Percentiles rank a stretch among this genome's conserved stretches.
Evolutionary conservation across 1,140 invertebrate genomes (phyloP).

Genomic region (Limonius californicus): DNA sequence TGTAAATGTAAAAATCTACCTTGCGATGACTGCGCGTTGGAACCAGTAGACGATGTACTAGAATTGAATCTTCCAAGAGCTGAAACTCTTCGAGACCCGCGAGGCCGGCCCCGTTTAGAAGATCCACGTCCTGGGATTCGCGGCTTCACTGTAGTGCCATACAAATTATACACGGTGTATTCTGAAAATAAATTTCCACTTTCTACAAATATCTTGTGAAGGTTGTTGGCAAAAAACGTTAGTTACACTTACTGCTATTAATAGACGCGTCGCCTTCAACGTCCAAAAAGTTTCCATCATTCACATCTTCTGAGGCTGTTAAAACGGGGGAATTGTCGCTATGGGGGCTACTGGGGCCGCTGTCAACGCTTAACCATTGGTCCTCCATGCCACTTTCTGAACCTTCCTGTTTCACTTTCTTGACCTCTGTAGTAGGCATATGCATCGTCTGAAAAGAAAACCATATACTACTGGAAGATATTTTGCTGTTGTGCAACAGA

Average conservation of each 20-base stretch:
- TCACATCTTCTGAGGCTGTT: slow-evolving; percentile 29
- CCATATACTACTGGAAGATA: background rate
- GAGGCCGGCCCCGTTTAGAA: slow-evolving; percentile 62
- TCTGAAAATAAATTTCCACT: slow-evolving; percentile 29
- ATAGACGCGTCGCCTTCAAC: slow-evolving; percentile 35
- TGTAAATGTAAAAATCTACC: no score
- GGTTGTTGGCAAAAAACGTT: no score
- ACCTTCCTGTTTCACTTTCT: slow-evolving; percentile 22
- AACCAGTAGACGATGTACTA: background rate
- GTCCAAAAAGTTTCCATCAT: slow-evolving; percentile 31
- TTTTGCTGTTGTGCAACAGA: slow-evolving; percentile 14
- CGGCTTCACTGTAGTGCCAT: slow-evolving; percentile 45
- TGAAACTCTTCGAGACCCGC: slow-evolving; percentile 58
- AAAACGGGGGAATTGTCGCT: slow-evolving; percentile 32
- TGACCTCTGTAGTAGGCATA: slow-evolving; percentile 18
- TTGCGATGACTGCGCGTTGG: background rate
- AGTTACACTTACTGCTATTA: slow-evolving; percentile 38
- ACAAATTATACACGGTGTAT: slow-evolving; percentile 42
- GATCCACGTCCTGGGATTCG: slow-evolving; percentile 56
- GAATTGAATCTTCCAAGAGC: slow-evolving; percentile 24
- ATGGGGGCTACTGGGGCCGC: slow-evolving; percentile 38
- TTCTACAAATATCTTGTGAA: slow-evolving; percentile 16
- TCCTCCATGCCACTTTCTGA: slow-evolving; percentile 8
- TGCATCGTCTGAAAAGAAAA: background rate
- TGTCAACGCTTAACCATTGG: slow-evolving; percentile 24